Conservation (phyloP, 30 jellyfish, hydroid and myxozoan genomes). For the Catostylus mosaicus region DNA sequence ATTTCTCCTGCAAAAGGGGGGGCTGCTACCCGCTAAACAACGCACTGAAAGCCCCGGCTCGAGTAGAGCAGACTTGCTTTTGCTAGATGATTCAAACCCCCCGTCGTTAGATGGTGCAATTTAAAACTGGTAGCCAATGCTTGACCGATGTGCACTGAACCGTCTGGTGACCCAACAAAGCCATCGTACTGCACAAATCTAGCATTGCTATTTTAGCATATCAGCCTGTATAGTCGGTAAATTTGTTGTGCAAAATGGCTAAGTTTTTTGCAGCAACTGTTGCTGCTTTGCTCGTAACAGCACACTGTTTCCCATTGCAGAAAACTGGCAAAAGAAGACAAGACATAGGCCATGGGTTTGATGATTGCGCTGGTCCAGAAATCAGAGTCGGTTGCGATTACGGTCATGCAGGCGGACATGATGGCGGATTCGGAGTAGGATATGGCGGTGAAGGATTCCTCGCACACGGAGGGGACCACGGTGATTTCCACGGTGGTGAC, state of each 20-base stretch:
- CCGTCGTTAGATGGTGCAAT: background rate
- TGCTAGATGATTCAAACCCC: background rate
- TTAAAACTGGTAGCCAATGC: background rate
- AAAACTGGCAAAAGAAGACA: conserved; percentile 43
- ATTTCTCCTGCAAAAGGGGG: background rate
- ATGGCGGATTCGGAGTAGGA: conserved; percentile 40
- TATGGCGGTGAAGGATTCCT: conserved; percentile 22
- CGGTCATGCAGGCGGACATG: conserved; percentile 27
- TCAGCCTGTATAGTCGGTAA: background rate
- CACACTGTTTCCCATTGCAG: conserved; percentile 48
- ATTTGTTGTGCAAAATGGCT: conserved; percentile 36
- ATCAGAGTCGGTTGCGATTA: conserved; percentile 19
- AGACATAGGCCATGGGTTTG: conserved; percentile 51
- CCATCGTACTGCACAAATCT: background rate
- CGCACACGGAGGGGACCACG: conserved; percentile 31
- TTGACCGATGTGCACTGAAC: background rate
- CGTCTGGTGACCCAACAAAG: background rate
- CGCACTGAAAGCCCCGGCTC: background rate
- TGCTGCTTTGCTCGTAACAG: conserved; percentile 56
- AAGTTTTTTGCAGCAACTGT: conserved; percentile 27
- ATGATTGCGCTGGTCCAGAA: conserved; percentile 20
- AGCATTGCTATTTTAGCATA: background rate
- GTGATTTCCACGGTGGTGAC: conserved; percentile 35
- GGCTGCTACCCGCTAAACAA: background rate
- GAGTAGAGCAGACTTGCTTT: background rate